phyloP scores from a whole-genome alignment of 2,888 invertebrate genomes.

The Sarcophaga caerulescens region DNA sequence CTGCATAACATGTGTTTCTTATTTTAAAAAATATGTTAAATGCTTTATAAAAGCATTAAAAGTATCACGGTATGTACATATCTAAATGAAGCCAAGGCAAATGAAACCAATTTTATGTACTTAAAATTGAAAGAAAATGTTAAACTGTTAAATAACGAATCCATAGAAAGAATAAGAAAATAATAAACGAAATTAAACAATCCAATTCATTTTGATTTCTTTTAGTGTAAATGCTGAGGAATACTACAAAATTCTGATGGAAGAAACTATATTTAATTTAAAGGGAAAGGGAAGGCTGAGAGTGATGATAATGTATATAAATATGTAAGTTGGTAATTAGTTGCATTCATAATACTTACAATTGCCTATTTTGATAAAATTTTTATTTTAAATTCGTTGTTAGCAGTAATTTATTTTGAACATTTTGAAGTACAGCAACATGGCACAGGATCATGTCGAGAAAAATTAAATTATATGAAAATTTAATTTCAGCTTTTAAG shows the following conservation, averaged over 20 bases:
- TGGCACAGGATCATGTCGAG: conserved; percentile 9
- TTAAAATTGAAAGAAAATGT: too few species aligned
- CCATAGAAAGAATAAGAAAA: too few species aligned
- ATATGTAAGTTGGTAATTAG: neutral
- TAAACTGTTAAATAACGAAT: too few species aligned
- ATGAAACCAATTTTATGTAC: too few species aligned
- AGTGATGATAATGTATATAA: neutral
- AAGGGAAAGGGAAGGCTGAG: neutral
- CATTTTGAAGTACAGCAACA: neutral
- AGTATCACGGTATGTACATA: too few species aligned
- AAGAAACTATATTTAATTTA: neutral
- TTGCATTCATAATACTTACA: conserved; percentile 37
- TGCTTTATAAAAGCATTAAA: too few species aligned
- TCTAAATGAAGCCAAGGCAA: too few species aligned
- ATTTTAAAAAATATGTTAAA: too few species aligned
- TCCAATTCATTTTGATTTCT: neutral
- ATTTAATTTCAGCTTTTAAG: neutral
- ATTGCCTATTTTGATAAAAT: conserved; percentile 47
- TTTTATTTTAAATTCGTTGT: conserved; percentile 23
- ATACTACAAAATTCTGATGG: neutral
- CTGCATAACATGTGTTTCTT: too few species aligned
- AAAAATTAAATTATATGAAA: conserved; percentile 25
- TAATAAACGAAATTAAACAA: neutral
- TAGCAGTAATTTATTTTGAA: conserved; percentile 29
- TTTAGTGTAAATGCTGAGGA: neutral